A percentile compares a stretch with the other conserved stretches of the same genome.
Evolutionary conservation across 2,888 invertebrate species (phyloP).

Genomic region (Zootermopsis nevadensis): DNA sequence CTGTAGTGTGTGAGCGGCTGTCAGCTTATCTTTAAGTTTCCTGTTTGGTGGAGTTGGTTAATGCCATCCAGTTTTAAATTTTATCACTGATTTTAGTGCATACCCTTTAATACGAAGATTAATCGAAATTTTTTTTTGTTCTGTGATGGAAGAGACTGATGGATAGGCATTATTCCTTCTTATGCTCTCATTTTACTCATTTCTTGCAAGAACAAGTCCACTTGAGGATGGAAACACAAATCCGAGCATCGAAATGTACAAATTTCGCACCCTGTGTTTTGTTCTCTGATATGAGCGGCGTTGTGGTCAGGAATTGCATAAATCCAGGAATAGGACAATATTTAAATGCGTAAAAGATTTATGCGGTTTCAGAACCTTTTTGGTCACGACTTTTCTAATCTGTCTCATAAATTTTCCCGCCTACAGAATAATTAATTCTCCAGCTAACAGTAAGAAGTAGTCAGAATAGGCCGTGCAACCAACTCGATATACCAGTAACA

Average conservation of each 20-base stretch:
- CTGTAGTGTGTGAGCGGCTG: no score
- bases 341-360: background rate
- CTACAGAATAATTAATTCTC: conserved; percentile 7
- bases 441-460: conserved; percentile 1
- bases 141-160: no score
- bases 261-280: background rate
- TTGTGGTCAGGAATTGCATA: background rate
- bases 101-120: no score
- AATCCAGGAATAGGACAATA: background rate
- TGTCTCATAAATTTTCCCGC: background rate
- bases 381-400: background rate
- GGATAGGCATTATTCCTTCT: no score
- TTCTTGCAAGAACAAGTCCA: no score
- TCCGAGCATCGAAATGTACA: background rate
- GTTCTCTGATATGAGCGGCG: background rate
- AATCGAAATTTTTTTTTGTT: no score
- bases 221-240: no score
- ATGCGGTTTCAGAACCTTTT: background rate
- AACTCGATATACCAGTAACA: background rate
- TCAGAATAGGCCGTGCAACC: background rate
- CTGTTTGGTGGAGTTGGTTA: no score
- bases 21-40: no score
- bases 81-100: no score
- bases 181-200: no score
- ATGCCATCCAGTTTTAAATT: no score